Percentiles rank a stretch among this genome's conserved stretches.
phyloP scores from a whole-genome alignment of 2,113 vertebrate species.

The Rhinogobius similis region DNA sequence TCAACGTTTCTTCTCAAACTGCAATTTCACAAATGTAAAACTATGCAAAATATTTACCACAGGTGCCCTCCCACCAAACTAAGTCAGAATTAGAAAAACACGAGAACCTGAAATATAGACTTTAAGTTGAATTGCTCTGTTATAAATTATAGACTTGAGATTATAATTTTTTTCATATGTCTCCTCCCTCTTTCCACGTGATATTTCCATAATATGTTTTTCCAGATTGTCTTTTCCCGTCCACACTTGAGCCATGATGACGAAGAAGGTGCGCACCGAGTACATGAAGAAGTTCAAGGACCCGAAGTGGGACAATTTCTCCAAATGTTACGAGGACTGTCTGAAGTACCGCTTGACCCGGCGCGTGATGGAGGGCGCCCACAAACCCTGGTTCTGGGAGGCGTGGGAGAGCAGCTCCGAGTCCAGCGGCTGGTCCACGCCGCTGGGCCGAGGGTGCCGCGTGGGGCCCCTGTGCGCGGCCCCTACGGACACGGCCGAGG shows the following conservation, averaged over 20 bases:
- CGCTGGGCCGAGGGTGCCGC: slow-evolving; percentile 46
- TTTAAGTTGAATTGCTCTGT: too few relatives aligned
- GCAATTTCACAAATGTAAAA: too few relatives aligned
- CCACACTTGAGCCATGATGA: slow-evolving; percentile 50
- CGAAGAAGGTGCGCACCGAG: slow-evolving; percentile 82
- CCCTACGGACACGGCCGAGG: slow-evolving; percentile 30
- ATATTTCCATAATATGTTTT: too few relatives aligned
- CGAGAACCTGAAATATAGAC: too few relatives aligned
- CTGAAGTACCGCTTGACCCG: slow-evolving; percentile 87
- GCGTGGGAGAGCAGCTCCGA: slow-evolving; percentile 81
- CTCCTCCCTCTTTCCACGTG: too few relatives aligned
- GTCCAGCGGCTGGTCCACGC: slow-evolving; percentile 77
- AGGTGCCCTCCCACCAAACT: too few relatives aligned
- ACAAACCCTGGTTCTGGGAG: slow-evolving; percentile 89
- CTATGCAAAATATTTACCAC: too few relatives aligned
- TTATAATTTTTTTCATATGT: too few relatives aligned
- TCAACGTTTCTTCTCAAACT: too few relatives aligned
- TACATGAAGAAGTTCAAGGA: slow-evolving; percentile 94
- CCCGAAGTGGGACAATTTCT: slow-evolving; percentile 89
- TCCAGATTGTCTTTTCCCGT: too few relatives aligned
- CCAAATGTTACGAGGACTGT: slow-evolving; percentile 89
- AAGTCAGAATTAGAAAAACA: too few relatives aligned
- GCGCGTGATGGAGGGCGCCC: slow-evolving; percentile 89
- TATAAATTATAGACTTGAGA: too few relatives aligned
- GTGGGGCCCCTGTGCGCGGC: slow-evolving; percentile 53